Base-by-base conservation (phyloP, 92 coral and sea anemone genomes). In the Meandrina meandrites region DNA sequence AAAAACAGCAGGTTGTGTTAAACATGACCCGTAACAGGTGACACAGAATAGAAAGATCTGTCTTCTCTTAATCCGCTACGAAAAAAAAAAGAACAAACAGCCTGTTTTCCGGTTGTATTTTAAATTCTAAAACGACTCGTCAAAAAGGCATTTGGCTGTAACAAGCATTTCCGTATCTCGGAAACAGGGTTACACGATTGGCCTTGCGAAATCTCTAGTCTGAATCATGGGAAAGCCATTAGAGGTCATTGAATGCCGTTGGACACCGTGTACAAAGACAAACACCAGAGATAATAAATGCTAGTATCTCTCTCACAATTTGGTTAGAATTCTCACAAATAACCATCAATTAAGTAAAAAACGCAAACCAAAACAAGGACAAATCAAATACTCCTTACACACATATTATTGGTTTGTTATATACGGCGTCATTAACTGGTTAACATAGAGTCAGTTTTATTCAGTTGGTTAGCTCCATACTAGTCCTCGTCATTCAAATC, bases 11-110 rank as follows among this genome's bases (percentile, higher is more conserved):
- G 86, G 86, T 82, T 47, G 8, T 40, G 13, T 28, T 8, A 30
- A 69, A 57, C 48, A 56, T 5, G n/a, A 56, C 80, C 73, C n/a
- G 72, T 37, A 56, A 84, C 87, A 54, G 87, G 87, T 84, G 79
- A 36, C 28, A n/a, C n/a, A n/a, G 37, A 74, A 56, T 1, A 27
- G 34, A 66, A 66, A 27, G 1, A 66, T 0, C 35, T 5, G 15
- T 28, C 35, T 28, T 66, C 34, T 9, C 28, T 66, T 28, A 28
- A 66, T 66, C 71, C 53, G 1, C 53, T 9, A 66, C 35, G 28
- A 66, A 66, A 0, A 27, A 27, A 66, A 30, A 22, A 22, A n/a
- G n/a, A n/a, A n/a, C n/a, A n/a, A n/a, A n/a, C n/a, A n/a, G 0
- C 18, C 12, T 12, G 71, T 66, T 11, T 27, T 66, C 71, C 14